Base-by-base conservation (phyloP, 2,888 invertebrate genomes). In the Desoria tigrina region DNA sequence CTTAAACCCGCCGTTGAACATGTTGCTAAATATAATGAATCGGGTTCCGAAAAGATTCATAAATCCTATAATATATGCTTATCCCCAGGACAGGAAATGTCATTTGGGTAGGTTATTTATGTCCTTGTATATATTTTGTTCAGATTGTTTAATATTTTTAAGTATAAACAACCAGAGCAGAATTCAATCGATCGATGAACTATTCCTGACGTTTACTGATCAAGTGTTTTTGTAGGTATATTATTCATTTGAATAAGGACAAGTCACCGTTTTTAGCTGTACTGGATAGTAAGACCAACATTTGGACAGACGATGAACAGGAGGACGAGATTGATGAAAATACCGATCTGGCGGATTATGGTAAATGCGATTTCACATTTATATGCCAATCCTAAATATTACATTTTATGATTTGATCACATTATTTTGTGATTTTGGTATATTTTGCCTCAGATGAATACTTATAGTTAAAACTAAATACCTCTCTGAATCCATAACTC, bases 251-350 rank as follows among this genome's bases (percentile, higher is more conserved):
- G 2, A 72, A 67, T 21, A 65, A 70, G 49, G 61, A 66, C n/a
- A 65, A 66, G 11, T 59, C 63, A 26, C 60, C 65, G 6, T 69
- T 71, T 37, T 32, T 68, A 4, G 65, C 65, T 26, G 58, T 74
- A 2, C 51, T 74, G 2, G 71, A 71, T 61, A 27, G 66, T 1
- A 69, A 69, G 54, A 63, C 58, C 39, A 68, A 72, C 42, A 65
- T 59, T 32, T 73, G 71, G 73, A 74, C 71, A 1, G 74, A 74
- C 18, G 72, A 72, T 57, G 73, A 71, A 50, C 70, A 72, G 28
- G 70, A 70, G 2, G 68, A 65, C 50, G 56, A 37, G 63, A 51
- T 24, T 60, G 62, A 58, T 65, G 32, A 56, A 7, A 56, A 56
- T 21, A 14, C 45, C 2, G 61, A 56, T 18, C 28, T 69, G 53